Evolutionary conservation across 2,797 vertebrate species (phyloP).

Genomic region (Gymnothorax reevesii): DNA sequence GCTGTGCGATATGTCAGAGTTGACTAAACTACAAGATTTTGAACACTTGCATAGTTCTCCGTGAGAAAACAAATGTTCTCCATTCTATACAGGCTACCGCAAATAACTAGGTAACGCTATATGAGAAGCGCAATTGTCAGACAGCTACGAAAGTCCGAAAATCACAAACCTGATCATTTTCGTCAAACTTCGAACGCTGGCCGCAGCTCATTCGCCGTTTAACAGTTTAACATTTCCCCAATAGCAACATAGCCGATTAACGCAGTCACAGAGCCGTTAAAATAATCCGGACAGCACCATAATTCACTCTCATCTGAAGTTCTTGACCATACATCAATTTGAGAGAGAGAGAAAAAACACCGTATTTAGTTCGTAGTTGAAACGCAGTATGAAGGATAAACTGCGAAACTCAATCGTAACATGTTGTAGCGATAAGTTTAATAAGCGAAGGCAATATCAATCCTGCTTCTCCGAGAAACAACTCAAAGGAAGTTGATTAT

Average conservation of each 20-base stretch:
- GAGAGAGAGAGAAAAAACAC: slow-evolving; percentile 11
- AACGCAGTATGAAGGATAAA: background rate
- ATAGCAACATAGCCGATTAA: background rate
- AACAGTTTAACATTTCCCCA: background rate
- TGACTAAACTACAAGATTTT: background rate
- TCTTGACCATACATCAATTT: background rate
- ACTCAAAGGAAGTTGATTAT: slow-evolving; percentile 2
- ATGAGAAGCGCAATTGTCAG: background rate
- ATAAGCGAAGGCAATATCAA: background rate
- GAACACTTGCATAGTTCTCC: background rate
- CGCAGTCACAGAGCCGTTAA: background rate
- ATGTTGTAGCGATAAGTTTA: background rate
- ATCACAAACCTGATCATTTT: background rate
- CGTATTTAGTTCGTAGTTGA: background rate
- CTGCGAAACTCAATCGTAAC: background rate
- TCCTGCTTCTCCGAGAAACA: background rate
- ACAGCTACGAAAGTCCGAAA: background rate
- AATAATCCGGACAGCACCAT: background rate
- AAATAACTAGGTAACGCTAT: background rate
- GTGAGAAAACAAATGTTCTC: background rate
- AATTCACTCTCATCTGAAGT: background rate
- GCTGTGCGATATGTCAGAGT: background rate
- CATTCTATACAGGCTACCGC: background rate
- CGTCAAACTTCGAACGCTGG: background rate
- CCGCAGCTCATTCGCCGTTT: background rate